A percentile compares a stretch with the other conserved stretches of the same genome.
These are phyloP conservation scores for Montipora cactus DNA, from an alignment of 64 coral and sea anemone species.

Conservation along the genomic window DNA sequence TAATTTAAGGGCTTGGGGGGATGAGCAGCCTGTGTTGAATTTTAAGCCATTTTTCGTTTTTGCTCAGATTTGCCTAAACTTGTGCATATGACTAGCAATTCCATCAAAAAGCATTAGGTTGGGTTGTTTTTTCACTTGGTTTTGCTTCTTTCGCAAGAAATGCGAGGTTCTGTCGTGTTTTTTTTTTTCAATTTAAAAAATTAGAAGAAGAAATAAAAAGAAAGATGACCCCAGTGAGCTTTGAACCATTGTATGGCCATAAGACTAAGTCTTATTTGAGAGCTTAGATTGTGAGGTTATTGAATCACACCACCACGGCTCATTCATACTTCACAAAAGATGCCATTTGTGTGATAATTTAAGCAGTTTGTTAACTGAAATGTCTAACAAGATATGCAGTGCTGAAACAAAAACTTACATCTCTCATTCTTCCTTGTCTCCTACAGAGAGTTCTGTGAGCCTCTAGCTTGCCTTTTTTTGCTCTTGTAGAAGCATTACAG, in stretches of 20 bases:
- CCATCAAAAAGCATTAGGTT: too few relatives aligned
- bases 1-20: neutral
- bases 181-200: too few relatives aligned
- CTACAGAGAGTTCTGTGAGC: neutral
- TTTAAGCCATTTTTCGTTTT: too few relatives aligned
- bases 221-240: too few relatives aligned
- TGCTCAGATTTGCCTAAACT: too few relatives aligned
- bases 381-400: neutral
- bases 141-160: too few relatives aligned
- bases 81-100: too few relatives aligned
- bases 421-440: conserved; percentile 8
- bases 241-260: neutral
- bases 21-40: too few relatives aligned
- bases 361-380: neutral
- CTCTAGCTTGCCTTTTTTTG: conserved; percentile 9
- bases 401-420: neutral
- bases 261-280: neutral
- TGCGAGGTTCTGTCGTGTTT: too few relatives aligned
- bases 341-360: neutral
- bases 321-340: neutral
- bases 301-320: neutral
- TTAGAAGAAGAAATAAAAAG: too few relatives aligned
- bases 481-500: neutral
- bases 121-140: too few relatives aligned
- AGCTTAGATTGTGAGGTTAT: neutral